Evolutionary conservation across 92 coral and sea anemone species (phyloP).

Genomic region (Nematostella vectensis): DNA sequence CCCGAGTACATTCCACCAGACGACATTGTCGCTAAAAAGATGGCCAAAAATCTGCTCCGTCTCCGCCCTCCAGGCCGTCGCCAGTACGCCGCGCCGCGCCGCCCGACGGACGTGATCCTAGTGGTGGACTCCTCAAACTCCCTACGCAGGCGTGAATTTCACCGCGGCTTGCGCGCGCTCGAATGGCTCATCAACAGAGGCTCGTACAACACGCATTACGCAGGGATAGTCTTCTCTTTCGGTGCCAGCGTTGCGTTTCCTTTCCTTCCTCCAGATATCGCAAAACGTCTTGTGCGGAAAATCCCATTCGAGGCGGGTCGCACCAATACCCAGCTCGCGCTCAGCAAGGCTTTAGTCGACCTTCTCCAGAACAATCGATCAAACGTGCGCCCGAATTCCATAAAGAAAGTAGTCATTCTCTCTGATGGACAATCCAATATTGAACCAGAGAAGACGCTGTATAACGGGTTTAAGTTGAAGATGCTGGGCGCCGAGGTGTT

Average conservation of each 20-base stretch:
- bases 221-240: slow-evolving; percentile 22
- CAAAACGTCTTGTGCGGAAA: slow-evolving; percentile 8
- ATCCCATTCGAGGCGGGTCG: slow-evolving; percentile 7
- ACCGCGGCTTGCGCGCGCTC: slow-evolving; percentile 31
- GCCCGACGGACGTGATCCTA: slow-evolving; percentile 31
- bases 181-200: slow-evolving; percentile 26
- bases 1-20: slow-evolving; percentile 12
- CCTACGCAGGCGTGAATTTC: slow-evolving; percentile 20
- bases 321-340: slow-evolving; percentile 49
- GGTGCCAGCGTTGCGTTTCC: slow-evolving; percentile 24
- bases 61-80: background rate
- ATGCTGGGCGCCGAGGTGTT: slow-evolving; percentile 34
- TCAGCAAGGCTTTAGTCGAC: slow-evolving; percentile 16
- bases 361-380: slow-evolving; percentile 20
- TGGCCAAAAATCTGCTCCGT: slow-evolving; percentile 27
- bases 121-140: slow-evolving; percentile 47
- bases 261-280: slow-evolving; percentile 10
- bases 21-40: slow-evolving; percentile 28
- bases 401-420: slow-evolving; percentile 33
- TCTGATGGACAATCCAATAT: slow-evolving; percentile 61
- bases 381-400: slow-evolving; percentile 19
- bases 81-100: background rate
- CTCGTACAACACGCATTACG: slow-evolving; percentile 26
- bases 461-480: slow-evolving; percentile 36
- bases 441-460: slow-evolving; percentile 24